These are phyloP conservation scores for Tortricodes alternella DNA, from an alignment of 2,888 invertebrate species.

Conservation along the genomic window DNA sequence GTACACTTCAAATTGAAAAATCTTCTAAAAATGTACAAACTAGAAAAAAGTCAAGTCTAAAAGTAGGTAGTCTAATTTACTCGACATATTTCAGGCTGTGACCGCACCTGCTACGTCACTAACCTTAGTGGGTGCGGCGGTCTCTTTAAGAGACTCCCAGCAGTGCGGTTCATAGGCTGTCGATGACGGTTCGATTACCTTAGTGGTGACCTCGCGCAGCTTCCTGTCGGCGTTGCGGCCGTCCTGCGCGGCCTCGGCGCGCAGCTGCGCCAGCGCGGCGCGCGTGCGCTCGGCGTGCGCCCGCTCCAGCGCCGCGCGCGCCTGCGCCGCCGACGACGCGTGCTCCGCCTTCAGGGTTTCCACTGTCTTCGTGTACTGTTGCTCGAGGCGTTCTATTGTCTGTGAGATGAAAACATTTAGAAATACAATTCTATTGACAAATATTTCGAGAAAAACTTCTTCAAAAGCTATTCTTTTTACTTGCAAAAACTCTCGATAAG, in stretches of 20 bases:
- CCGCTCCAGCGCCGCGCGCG: constrained; percentile 57
- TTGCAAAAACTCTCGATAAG: no score
- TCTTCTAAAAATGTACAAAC: no score
- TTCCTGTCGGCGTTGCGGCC: constrained; percentile 62
- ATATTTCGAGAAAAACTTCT: no score
- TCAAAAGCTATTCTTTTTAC: no score
- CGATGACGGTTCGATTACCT: constrained; percentile 38
- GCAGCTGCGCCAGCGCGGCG: constrained; percentile 59
- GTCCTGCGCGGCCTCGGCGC: constrained; percentile 61
- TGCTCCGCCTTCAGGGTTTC: constrained; percentile 56
- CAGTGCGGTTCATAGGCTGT: not conserved
- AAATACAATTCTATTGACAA: not conserved
- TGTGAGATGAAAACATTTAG: constrained; percentile 34
- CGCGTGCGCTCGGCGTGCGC: constrained; percentile 65
- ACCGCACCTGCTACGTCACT: no score
- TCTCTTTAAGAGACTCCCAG: no score
- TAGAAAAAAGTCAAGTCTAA: no score
- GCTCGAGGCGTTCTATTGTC: constrained; percentile 59
- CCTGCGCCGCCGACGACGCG: constrained; percentile 44
- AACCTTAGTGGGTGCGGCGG: no score
- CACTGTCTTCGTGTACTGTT: constrained; percentile 54
- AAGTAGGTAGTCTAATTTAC: no score
- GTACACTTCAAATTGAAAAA: no score
- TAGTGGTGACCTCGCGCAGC: constrained; percentile 60
- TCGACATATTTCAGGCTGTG: no score